phyloP scores from a whole-genome alignment of 1,140 invertebrate species.

The Metaphire vulgaris region DNA sequence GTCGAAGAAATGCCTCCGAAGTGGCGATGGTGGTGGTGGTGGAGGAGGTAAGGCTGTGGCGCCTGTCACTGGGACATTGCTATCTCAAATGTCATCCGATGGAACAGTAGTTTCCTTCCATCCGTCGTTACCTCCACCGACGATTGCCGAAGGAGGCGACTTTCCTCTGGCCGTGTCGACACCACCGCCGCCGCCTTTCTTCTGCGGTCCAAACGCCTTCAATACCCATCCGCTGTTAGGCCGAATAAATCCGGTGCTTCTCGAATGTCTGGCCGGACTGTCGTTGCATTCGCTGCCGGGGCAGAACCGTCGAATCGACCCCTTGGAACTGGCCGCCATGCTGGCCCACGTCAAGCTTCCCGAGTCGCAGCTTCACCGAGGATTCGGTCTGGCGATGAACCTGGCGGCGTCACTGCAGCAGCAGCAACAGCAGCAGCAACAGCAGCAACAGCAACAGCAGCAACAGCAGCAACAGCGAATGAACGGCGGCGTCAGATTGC shows the following conservation, averaged over 20 bases:
- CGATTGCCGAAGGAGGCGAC: not conserved
- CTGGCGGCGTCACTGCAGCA: too few species aligned
- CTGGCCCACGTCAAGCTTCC: not conserved
- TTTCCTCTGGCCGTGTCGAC: not conserved
- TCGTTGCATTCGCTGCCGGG: not conserved
- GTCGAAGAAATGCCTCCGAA: slow-evolving; percentile 84
- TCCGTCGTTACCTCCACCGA: too few species aligned
- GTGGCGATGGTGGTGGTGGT: not conserved
- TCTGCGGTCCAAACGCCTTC: not conserved
- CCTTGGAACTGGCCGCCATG: not conserved
- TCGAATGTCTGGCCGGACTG: not conserved
- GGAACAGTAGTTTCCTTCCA: too few species aligned
- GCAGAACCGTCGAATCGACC: not conserved
- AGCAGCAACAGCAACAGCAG: too few species aligned
- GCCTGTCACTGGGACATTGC: too few species aligned
- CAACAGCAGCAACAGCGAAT: too few species aligned
- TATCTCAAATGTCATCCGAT: not conserved
- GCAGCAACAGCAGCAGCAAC: too few species aligned
- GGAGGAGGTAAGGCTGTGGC: not conserved
- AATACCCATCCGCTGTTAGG: not conserved
- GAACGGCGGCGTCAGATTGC: too few species aligned
- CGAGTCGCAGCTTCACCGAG: not conserved
- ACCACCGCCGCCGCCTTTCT: not conserved
- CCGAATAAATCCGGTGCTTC: not conserved
- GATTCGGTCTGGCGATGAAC: not conserved